Evolutionary conservation across 2,113 vertebrate genomes (phyloP).

Genomic region (Elachura formosa): DNA sequence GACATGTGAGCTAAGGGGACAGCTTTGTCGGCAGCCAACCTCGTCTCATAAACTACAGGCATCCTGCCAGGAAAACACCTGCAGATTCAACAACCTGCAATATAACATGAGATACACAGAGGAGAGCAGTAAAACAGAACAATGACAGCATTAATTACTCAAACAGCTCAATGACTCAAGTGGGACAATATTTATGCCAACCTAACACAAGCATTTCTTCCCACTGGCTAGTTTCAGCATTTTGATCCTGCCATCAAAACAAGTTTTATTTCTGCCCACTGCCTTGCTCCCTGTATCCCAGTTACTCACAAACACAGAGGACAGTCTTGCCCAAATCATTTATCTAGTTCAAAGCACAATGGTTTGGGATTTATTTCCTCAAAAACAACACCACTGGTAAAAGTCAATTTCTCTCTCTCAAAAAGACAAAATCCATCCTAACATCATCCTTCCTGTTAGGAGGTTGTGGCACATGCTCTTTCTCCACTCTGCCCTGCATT

Average conservation of each 20-base stretch:
- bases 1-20: background rate
- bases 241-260: background rate
- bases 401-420: background rate
- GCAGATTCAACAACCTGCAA: background rate
- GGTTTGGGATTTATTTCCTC: background rate
- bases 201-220: background rate
- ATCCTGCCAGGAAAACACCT: constrained; percentile 46
- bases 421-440: background rate
- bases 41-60: background rate
- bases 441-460: background rate
- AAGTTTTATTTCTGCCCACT: background rate
- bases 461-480: background rate
- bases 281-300: background rate
- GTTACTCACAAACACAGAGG: background rate
- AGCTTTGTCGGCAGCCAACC: background rate
- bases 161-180: background rate
- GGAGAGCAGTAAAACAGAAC: background rate
- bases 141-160: background rate
- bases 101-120: background rate
- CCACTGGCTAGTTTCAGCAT: background rate
- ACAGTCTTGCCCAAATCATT: background rate
- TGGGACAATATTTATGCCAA: background rate
- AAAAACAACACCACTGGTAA: background rate
- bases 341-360: background rate
- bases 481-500: background rate